Evolutionary conservation across 1,140 invertebrate genomes (phyloP), one percentile per base, ranked within the genome.

Genomic region (Macrosteles quadrilineatus): DNA sequence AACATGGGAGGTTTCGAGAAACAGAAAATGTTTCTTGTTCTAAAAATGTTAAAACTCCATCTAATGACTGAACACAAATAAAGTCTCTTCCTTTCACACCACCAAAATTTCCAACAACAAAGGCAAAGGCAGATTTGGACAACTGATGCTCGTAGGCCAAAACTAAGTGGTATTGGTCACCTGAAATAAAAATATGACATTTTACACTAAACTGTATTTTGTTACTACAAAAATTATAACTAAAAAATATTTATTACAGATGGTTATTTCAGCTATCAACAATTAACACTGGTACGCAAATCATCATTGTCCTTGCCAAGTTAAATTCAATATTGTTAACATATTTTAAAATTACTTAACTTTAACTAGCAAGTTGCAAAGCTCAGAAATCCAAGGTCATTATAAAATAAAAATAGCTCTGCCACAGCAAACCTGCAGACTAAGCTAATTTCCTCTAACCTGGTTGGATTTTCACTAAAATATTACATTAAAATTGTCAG

Each of bases 11-110:
- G 70, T 87, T 84, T 62, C 91, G 88, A 73, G 84, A 86, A 75
- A 95, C 94, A 23, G 89, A 84, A 78, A 91, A 90, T 31, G 88
- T 87, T 78, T 97, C 94, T 80, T 97, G 93, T 78, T 97, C 95
- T 81, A 90, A 96, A 75, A 97, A 91, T 40, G 87, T 86, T 1
- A 97, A 76, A 19, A 88, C 87, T 0, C 94, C 93, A 80, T 97
- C 94, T 62, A 96, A 79, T 23, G 89, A 91, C 79, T 95, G 93
- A 1, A 96, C 87, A 78, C 93, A 95, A 36, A 96, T 84, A 75
- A 95, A 93, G 81, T 96, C 93, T 76, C 90, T 84, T 3, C 87
- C 87, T 81, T 85, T 87, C 2, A 88, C 87, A 31, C 87, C 88
- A 0, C 94, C 94, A 83, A 97, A 97, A 0, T 90, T 85, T 23